phyloP scores from a whole-genome alignment of 2,113 vertebrate genomes.

The Melanocharis versteri region DNA sequence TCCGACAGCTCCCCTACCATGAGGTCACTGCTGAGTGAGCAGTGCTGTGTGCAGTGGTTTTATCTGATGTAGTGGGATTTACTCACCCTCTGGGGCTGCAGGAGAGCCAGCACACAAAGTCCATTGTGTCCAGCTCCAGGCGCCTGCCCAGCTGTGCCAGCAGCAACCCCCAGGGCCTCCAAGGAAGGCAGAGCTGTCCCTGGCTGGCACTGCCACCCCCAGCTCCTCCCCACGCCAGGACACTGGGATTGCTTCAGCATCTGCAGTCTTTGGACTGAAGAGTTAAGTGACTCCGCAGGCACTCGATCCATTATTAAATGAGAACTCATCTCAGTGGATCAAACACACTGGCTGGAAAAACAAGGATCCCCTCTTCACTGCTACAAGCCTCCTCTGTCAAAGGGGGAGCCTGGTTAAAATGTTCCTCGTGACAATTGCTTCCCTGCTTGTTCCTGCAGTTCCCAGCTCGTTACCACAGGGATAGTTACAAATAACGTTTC shows the following conservation, averaged over 20 bases:
- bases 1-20: rapidly evolving
- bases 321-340: not conserved
- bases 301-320: not conserved
- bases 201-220: conserved; percentile 4
- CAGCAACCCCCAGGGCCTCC: not conserved
- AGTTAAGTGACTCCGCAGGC: conserved; percentile 7
- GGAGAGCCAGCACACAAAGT: not conserved
- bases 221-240: not conserved
- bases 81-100: not conserved
- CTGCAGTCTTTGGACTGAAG: not conserved
- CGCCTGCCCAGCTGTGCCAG: not conserved
- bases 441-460: not conserved
- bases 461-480: not conserved
- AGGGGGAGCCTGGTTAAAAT: not conserved
- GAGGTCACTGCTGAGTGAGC: not conserved
- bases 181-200: not conserved
- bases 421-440: not conserved
- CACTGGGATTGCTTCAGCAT: not conserved
- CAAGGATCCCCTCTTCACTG: not conserved
- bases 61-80: rapidly evolving
- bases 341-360: not conserved
- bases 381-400: not conserved
- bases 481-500: not conserved
- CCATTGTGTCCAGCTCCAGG: not conserved
- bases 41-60: not conserved